Evolutionary conservation across 2,888 invertebrate genomes (phyloP), one percentile per base, ranked within the genome.

Genomic region (Agonopterix alstromeriana): DNA sequence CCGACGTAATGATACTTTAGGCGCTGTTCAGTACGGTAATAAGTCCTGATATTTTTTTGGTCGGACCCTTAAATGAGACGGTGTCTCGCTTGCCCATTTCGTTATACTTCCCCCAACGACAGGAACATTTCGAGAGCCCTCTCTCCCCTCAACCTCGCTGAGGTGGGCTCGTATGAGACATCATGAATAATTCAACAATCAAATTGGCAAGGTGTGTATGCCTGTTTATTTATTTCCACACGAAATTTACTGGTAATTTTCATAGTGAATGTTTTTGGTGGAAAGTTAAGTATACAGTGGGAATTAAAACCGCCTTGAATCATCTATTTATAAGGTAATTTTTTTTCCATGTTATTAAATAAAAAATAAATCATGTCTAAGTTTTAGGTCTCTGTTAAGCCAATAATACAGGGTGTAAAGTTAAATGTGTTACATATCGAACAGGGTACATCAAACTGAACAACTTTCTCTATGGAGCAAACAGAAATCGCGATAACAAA

Each of bases 171-270:
- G 71, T 64, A 73, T 75, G 81, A 81, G 78, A 80, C 74, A 67
- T 71, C 82, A 87, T 86, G 86, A 84, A 87, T 87, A 77, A 87
- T 87, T 86, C 87, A 87, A 78, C 77, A 75, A 80, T 81, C 77
- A 82, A 86, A 86, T 86, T 82, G 82, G 79, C 81, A 77, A 84
- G 82, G 82, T 82, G 77, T 78, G 72, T 76, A 73, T 72, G 69
- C 63, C 67, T 77, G 77, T 81, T 82, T 86, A 84, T 85, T 86
- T 86, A 84, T 83, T 82, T 82, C 77, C 60, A 63, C 65, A 65
- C 65, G 63, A 74, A 85, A 76, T 78, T 78, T 73, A 70, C 73
- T 67, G 65, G 72, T 73, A 75, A 81, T 78, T 76, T 77, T 66
- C 70, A 69, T 38, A 38, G 10, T 27, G 27, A 27, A 38, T 38